phyloP scores from a whole-genome alignment of 2,888 invertebrate genomes.

The Gari tellinella region DNA sequence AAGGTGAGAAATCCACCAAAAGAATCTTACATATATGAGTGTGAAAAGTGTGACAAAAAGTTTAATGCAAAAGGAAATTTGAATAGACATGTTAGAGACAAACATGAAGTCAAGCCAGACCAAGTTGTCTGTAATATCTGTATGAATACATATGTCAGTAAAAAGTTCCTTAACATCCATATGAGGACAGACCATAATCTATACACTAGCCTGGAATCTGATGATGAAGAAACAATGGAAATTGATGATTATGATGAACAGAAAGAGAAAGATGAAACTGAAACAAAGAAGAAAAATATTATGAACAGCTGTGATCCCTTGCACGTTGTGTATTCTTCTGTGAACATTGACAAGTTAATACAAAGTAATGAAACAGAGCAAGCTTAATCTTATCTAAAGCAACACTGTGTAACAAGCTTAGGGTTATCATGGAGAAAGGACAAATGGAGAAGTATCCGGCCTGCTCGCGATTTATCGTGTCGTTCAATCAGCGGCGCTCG shows the following conservation, averaged over 20 bases:
- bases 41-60: constrained; percentile 2
- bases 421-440: too few relatives aligned
- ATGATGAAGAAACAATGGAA: too few relatives aligned
- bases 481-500: too few relatives aligned
- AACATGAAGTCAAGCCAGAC: constrained; percentile 1
- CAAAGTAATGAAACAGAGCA: too few relatives aligned
- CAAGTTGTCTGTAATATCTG: background rate
- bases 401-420: too few relatives aligned
- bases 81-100: constrained; percentile 1
- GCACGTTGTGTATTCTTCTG: constrained; percentile 4
- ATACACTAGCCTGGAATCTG: too few relatives aligned
- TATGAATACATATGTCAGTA: constrained; percentile 1
- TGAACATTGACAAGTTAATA: background rate
- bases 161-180: background rate
- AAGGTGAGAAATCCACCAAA: constrained; percentile 3
- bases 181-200: background rate
- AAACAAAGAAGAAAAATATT: too few relatives aligned
- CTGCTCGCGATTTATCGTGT: too few relatives aligned
- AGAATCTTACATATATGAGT: constrained; percentile 2
- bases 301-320: background rate
- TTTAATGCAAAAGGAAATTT: constrained; percentile 6
- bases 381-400: too few relatives aligned
- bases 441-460: too few relatives aligned
- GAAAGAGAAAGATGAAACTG: too few relatives aligned
- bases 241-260: too few relatives aligned